These are phyloP conservation scores for Orgyia antiqua DNA, from an alignment of 2,888 invertebrate species.

Conservation along the genomic window DNA sequence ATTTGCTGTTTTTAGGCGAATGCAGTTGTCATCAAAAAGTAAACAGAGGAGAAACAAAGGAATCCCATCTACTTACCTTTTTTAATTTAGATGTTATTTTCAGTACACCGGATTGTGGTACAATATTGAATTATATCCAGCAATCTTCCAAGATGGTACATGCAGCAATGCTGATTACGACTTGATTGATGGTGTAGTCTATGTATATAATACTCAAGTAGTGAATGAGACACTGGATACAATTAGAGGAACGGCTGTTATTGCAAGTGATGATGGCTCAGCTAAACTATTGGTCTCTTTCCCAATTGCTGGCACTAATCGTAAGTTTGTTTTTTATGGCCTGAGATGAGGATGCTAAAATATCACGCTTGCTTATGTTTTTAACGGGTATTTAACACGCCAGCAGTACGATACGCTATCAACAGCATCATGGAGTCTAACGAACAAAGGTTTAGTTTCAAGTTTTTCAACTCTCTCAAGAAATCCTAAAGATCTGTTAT, in stretches of 20 bases:
- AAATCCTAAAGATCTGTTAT: too few relatives aligned
- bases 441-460: too few relatives aligned
- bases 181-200: slow-evolving; percentile 33
- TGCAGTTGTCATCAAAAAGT: too few relatives aligned
- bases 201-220: slow-evolving; percentile 53
- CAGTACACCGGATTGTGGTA: slow-evolving; percentile 57
- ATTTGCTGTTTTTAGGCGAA: too few relatives aligned
- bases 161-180: slow-evolving; percentile 52
- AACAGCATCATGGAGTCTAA: too few relatives aligned
- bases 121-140: slow-evolving; percentile 50
- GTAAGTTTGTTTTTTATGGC: slow-evolving; percentile 40
- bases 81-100: too few relatives aligned
- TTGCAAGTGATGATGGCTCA: slow-evolving; percentile 50
- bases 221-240: slow-evolving; percentile 62
- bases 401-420: too few relatives aligned
- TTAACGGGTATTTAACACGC: too few relatives aligned
- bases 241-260: slow-evolving; percentile 69
- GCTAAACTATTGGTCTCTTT: slow-evolving; percentile 77
- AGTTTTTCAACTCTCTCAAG: too few relatives aligned
- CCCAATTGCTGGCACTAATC: slow-evolving; percentile 64
- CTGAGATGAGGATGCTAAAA: not conserved
- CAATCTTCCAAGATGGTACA: slow-evolving; percentile 40
- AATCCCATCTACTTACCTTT: too few relatives aligned
- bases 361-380: too few relatives aligned
- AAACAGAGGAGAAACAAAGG: too few relatives aligned